Conservation (phyloP, 2,113 vertebrate genomes). For the Vombatus ursinus region DNA sequence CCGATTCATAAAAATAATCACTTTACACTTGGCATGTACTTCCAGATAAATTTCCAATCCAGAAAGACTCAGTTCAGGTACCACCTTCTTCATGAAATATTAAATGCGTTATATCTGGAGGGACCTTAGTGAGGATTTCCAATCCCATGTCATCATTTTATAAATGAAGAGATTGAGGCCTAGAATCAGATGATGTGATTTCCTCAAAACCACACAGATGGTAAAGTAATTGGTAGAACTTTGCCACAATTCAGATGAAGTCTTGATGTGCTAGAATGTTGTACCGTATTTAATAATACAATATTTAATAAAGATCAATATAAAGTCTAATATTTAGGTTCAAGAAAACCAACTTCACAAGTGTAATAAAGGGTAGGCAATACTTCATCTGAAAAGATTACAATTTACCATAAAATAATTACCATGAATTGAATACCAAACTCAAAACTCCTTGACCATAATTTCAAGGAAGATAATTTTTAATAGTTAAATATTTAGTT, state of each 20-base stretch:
- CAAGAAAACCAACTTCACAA: not conserved
- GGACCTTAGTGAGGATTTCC: not conserved
- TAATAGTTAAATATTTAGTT: not conserved
- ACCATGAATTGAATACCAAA: not conserved
- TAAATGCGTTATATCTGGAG: not conserved
- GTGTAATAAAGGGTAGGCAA: too few species aligned
- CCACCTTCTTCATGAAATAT: not conserved
- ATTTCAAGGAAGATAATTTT: not conserved
- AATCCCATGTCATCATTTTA: not conserved
- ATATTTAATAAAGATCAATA: not conserved
- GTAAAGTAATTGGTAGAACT: too few species aligned
- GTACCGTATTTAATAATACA: not conserved
- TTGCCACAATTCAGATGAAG: not conserved
- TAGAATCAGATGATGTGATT: not conserved
- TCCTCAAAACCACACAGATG: not conserved
- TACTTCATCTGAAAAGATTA: not conserved
- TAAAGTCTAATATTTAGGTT: not conserved
- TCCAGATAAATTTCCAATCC: not conserved
- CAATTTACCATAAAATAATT: not conserved
- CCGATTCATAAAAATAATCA: not conserved
- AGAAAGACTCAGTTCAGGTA: not conserved
- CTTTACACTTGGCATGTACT: not conserved
- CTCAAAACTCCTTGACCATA: not conserved
- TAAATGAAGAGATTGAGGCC: not conserved
- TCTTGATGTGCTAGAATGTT: not conserved